Percentiles rank a stretch among this genome's conserved stretches.
Conservation (phyloP, 30 jellyfish, hydroid and myxozoan genomes). For the Pseudorhiza aurosa region DNA sequence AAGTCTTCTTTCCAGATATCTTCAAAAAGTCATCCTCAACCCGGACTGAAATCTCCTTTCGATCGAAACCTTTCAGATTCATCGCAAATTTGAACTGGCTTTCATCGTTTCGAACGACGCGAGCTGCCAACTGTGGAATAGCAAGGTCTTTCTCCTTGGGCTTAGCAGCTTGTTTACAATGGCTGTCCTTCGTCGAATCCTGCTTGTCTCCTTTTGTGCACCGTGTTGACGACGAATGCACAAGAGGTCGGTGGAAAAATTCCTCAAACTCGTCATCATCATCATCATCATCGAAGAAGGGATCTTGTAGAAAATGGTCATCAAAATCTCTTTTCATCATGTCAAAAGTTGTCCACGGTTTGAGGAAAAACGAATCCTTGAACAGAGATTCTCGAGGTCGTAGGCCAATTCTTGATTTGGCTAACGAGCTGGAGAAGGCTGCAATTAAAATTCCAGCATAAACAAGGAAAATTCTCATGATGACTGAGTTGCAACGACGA, state of each 20-base stretch:
- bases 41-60: slow-evolving; percentile 42
- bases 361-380: slow-evolving; percentile 28
- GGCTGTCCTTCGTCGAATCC: background rate
- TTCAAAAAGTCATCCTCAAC: slow-evolving; percentile 50
- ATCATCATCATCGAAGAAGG: slow-evolving; percentile 56
- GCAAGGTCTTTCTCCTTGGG: slow-evolving; percentile 1
- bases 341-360: slow-evolving; percentile 62
- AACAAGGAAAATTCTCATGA: background rate
- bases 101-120: slow-evolving; percentile 48
- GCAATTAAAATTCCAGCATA: slow-evolving; percentile 25
- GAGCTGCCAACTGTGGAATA: slow-evolving; percentile 46
- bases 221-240: background rate
- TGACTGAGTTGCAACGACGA: background rate
- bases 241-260: background rate
- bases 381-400: slow-evolving; percentile 3
- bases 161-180: slow-evolving; percentile 6
- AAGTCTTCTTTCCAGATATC: slow-evolving; percentile 48
- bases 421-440: slow-evolving; percentile 7
- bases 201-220: background rate
- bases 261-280: slow-evolving; percentile 14
- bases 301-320: slow-evolving; percentile 38
- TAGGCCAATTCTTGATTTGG: slow-evolving; percentile 34
- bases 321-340: slow-evolving; percentile 54
- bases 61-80: slow-evolving; percentile 41
- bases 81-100: slow-evolving; percentile 49